Evolutionary conservation across 2,888 invertebrate genomes (phyloP).

Genomic region (Diadegma fenestrale): DNA sequence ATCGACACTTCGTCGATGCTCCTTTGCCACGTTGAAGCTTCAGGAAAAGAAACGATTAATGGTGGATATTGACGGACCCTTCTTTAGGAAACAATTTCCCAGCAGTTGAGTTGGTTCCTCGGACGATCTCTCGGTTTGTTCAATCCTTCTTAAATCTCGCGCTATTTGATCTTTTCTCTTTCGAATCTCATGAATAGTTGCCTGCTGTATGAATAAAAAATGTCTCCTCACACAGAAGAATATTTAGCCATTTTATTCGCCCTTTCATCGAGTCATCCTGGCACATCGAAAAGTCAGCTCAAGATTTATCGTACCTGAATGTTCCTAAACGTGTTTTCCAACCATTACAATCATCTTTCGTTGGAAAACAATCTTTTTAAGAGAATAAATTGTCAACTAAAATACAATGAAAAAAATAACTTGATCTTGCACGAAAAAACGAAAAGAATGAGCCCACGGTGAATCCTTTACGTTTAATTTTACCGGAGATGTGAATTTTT

Average conservation of each 20-base stretch:
- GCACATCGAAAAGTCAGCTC: conserved; percentile 9
- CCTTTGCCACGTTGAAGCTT: neutral
- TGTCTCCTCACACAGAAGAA: neutral
- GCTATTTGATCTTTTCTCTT: conserved; percentile 5
- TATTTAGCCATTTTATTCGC: neutral
- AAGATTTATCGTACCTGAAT: conserved; percentile 13
- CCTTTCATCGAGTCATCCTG: conserved; percentile 23
- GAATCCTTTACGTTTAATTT: too few species aligned
- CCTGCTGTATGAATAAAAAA: conserved; percentile 25
- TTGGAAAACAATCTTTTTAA: neutral
- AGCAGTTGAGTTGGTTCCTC: neutral
- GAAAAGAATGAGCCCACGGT: too few species aligned
- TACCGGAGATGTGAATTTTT: too few species aligned
- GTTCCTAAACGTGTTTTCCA: neutral
- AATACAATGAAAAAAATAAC: neutral
- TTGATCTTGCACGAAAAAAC: too few species aligned
- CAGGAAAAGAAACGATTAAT: conserved; percentile 7
- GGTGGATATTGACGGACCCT: conserved; percentile 11
- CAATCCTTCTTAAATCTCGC: conserved; percentile 2
- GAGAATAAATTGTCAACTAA: neutral
- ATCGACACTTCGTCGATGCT: neutral
- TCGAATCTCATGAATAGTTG: conserved; percentile 27
- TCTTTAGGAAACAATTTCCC: conserved; percentile 8
- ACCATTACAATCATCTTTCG: neutral
- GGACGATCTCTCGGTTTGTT: conserved; percentile 11